These are phyloP conservation scores for Sialis fuliginosa DNA, from an alignment of 2,888 invertebrate genomes.

Conservation along the genomic window DNA sequence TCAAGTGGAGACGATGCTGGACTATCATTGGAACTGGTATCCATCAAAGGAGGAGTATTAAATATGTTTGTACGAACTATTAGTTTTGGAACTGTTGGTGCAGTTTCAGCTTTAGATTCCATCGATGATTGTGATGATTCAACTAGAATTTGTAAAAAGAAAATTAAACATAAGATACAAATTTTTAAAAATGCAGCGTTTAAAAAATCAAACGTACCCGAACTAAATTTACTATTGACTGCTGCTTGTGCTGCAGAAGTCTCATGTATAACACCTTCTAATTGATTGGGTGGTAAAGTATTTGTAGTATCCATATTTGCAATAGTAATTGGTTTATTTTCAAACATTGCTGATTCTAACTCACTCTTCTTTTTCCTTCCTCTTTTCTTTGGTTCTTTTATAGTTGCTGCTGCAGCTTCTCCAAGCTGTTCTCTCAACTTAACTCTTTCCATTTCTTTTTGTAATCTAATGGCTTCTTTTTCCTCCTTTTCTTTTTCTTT, in stretches of 20 bases:
- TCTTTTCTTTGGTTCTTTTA: slow-evolving; percentile 23
- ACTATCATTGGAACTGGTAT: no score
- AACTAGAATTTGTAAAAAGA: neutral
- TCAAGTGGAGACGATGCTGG: neutral
- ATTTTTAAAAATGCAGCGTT: neutral
- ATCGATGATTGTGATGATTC: neutral
- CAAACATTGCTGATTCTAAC: neutral
- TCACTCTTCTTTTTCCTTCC: slow-evolving; percentile 17
- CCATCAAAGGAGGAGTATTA: neutral
- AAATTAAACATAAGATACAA: neutral
- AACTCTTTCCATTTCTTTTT: neutral
- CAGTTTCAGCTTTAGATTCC: neutral
- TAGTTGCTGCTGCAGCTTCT: slow-evolving; percentile 20
- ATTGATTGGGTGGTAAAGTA: neutral
- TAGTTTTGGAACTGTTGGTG: neutral
- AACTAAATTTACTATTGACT: neutral
- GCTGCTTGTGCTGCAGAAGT: neutral
- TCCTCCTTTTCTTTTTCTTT: slow-evolving; percentile 4
- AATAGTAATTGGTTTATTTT: slow-evolving; percentile 13
- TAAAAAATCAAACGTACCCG: neutral
- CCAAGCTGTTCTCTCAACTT: slow-evolving; percentile 1
- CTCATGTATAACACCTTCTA: neutral
- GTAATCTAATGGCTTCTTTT: neutral
- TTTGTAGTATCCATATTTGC: neutral
- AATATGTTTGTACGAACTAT: neutral